Conservation (phyloP, 2,888 invertebrate species). For the Flexamia atlantica region DNA sequence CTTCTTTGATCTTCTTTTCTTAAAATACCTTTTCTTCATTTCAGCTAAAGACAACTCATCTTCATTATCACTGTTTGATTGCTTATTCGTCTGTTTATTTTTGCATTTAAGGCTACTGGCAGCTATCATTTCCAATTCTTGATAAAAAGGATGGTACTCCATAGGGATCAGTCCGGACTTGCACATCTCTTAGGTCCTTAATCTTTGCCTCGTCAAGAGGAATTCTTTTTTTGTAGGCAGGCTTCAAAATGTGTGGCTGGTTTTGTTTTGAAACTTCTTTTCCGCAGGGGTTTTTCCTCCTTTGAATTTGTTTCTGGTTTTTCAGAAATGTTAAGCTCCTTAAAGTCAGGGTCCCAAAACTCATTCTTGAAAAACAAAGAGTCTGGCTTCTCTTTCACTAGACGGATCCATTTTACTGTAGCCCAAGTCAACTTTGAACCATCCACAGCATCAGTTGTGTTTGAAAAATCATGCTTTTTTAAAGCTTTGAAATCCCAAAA, state of each 20-base stretch:
- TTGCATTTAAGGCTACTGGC: constrained; percentile 2
- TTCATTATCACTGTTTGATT: background rate
- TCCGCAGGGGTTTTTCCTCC: constrained; percentile 1
- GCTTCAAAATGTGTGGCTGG: constrained; percentile 10
- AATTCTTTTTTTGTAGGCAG: constrained; percentile 26
- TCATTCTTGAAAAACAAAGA: constrained; percentile 48
- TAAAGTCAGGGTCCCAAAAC: constrained; percentile 27
- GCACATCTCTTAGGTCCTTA: constrained; percentile 29
- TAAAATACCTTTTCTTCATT: background rate
- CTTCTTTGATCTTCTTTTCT: constrained; percentile 1
- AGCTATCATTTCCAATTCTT: background rate
- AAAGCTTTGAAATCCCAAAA: constrained; percentile 48
- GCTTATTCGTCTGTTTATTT: constrained; percentile 2
- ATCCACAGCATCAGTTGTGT: constrained; percentile 44
- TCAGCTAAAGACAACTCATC: constrained; percentile 6
- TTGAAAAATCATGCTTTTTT: constrained; percentile 4
- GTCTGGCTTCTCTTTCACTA: constrained; percentile 34
- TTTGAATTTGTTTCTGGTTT: constrained; percentile 13
- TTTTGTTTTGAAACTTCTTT: background rate
- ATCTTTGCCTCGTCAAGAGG: constrained; percentile 1
- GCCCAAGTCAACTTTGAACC: constrained; percentile 30
- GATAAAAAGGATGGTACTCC: constrained; percentile 21
- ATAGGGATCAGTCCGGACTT: constrained; percentile 9
- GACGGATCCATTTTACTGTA: constrained; percentile 35
- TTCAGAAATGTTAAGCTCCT: constrained; percentile 9